A percentile compares a stretch with the other conserved stretches of the same genome.
These are phyloP conservation scores for Cataglyphis altisquamis DNA, from an alignment of 2,888 invertebrate species.

Conservation along the genomic window DNA sequence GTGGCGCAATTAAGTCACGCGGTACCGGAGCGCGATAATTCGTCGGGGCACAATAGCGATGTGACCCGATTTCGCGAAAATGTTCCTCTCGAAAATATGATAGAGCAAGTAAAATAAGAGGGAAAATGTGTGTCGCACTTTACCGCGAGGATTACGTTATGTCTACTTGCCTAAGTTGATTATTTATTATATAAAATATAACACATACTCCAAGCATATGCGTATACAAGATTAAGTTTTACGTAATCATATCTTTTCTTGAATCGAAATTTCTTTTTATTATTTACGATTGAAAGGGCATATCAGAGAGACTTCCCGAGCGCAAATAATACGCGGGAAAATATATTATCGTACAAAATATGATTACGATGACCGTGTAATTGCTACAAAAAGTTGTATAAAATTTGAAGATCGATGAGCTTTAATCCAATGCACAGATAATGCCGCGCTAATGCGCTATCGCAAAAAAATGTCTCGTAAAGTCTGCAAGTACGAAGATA, in stretches of 20 bases:
- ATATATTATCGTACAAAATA: constrained; percentile 23
- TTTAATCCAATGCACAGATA: constrained; percentile 39
- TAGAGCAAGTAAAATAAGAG: constrained; percentile 11
- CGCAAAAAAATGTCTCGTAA: constrained; percentile 15
- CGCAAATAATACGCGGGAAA: not conserved
- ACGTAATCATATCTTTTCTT: not conserved
- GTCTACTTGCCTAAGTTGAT: not conserved
- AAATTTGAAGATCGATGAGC: constrained; percentile 43
- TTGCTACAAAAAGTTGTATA: not conserved
- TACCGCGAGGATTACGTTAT: constrained; percentile 1
- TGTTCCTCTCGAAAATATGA: constrained; percentile 1
- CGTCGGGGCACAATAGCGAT: constrained; percentile 36
- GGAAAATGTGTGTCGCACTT: constrained; percentile 1
- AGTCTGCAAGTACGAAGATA: constrained; percentile 15
- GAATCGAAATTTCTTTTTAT: not conserved
- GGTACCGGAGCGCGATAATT: constrained; percentile 31
- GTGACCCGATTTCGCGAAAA: constrained; percentile 32
- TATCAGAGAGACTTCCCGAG: not conserved
- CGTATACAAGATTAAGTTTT: not conserved
- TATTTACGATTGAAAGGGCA: not conserved
- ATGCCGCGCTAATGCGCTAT: constrained; percentile 21
- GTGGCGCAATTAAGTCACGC: constrained; percentile 53
- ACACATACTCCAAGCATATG: not conserved
- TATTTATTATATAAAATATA: not conserved
- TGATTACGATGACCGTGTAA: not conserved